These are phyloP conservation scores for Drosophila nannoptera DNA, from an alignment of 1,140 invertebrate genomes.

Conservation along the genomic window DNA sequence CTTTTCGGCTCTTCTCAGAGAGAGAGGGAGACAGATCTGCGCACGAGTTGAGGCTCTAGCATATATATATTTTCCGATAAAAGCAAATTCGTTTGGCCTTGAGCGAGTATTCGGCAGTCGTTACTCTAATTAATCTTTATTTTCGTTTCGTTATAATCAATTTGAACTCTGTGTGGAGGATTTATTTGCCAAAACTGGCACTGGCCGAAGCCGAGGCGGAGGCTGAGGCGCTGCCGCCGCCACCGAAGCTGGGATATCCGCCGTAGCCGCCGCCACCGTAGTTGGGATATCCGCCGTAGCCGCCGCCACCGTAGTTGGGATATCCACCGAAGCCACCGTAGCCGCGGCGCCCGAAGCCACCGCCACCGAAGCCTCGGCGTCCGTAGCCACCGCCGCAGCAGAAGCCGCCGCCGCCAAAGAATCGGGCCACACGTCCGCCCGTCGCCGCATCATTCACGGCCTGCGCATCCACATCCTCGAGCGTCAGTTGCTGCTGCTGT, in stretches of 20 bases:
- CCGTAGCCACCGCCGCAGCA: conserved; percentile 36
- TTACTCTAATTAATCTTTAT: background rate
- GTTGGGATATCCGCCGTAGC: too few species aligned
- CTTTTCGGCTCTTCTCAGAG: too few species aligned
- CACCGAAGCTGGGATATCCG: conserved; percentile 14
- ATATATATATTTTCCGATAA: too few species aligned
- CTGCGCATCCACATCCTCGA: conserved; percentile 48
- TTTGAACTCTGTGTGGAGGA: conserved; percentile 4
- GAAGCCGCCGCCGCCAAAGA: conserved; percentile 34
- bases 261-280: conserved; percentile 34
- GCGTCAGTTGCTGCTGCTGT: conserved; percentile 29
- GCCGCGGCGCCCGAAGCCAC: conserved; percentile 16
- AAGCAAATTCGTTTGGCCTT: background rate
- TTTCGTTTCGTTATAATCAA: conserved; percentile 16
- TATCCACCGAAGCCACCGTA: conserved; percentile 7
- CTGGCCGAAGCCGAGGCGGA: conserved; percentile 41
- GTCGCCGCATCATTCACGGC: conserved; percentile 33
- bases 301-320: conserved; percentile 34
- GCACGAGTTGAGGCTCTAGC: too few species aligned
- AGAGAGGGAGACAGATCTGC: too few species aligned
- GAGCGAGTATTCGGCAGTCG: background rate
- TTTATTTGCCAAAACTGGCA: conserved; percentile 22
- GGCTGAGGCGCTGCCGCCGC: conserved; percentile 45
- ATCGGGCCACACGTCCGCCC: conserved; percentile 39
- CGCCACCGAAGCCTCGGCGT: conserved; percentile 23